Base-by-base conservation (phyloP, 2,113 vertebrate genomes). In the Macaca nemestrina region DNA sequence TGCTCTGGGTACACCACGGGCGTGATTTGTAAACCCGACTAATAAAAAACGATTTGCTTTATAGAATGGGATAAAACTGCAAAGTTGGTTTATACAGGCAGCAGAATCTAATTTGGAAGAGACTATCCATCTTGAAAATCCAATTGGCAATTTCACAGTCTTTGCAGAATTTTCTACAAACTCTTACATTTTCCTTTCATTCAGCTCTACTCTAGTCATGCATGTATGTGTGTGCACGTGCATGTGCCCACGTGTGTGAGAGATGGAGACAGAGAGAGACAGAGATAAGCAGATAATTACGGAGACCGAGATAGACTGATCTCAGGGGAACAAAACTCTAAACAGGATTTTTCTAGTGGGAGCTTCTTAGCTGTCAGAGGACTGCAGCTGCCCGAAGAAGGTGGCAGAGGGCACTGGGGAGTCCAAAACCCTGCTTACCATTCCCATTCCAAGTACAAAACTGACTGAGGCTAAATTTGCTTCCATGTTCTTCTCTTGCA, bases 121-220 rank as follows among this genome's bases (percentile, higher is more conserved):
- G 86, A 76, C 72, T 73, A 94, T 96, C 96, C 96, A 67, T 94
- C 97, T 92, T 89, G 89, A 84, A 96, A 95, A 94, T 94, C 64
- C 86, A 94, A 57, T 92, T 57, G 89, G 50, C 4, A 3, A 76
- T 93, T 90, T 89, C 68, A 94, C 61, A 88, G 27, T 68, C 85
- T 87, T 90, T 22, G 73, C 97, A 96, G 90, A 79, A 94, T 95
- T 95, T 82, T 94, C 68, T 61, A 48, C 76, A 81, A 27, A 90
- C 59, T 48, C 79, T 57, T 55, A 11, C 6, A 18, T 76, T 88
- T 97, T 75, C 70, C 93, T 84, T 82, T 81, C 67, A 68, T 88
- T 90, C 81, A 68, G 76, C 57, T 50, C 25, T 61, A 17, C 76
- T 75, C n/a, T 52, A 75, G 9, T 45, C 3, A 0, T 45, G 35